phyloP scores from a whole-genome alignment of 2,113 vertebrate species.

The Hystrix brachyura region DNA sequence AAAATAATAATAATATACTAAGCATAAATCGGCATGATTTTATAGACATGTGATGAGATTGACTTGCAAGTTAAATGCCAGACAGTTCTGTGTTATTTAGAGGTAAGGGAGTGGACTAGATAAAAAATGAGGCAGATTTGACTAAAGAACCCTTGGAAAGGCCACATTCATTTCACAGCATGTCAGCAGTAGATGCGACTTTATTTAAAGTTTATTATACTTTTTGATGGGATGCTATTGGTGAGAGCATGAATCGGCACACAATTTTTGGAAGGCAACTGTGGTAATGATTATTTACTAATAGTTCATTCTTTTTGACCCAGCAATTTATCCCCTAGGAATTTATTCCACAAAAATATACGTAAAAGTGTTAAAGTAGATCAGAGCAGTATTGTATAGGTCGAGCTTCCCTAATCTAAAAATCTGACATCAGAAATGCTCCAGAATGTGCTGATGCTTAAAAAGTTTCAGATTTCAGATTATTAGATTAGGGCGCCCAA shows the following conservation, averaged over 20 bases:
- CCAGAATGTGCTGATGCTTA: not conserved
- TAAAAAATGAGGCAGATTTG: not conserved
- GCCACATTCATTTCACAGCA: not conserved
- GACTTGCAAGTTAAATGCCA: not conserved
- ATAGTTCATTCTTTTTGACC: not conserved
- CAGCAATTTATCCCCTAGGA: not conserved
- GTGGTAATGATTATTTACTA: not conserved
- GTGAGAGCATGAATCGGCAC: not conserved
- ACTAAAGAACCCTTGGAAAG: not conserved
- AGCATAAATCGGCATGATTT: not conserved
- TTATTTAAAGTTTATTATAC: not conserved
- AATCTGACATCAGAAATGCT: not conserved
- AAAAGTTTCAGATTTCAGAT: not conserved
- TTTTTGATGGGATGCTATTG: not conserved
- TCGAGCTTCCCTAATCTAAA: not conserved
- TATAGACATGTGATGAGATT: not conserved
- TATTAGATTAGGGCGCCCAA: not conserved
- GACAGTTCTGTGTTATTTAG: not conserved
- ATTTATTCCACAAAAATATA: conserved; percentile 12
- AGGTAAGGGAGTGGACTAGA: not conserved
- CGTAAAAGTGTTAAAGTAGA: not conserved
- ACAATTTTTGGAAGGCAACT: not conserved
- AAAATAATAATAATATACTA: not conserved
- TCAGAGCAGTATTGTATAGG: not conserved
- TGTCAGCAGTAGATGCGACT: not conserved